Evolutionary conservation across 2,888 invertebrate species (phyloP).

Genomic region (Polia nebulosa): DNA sequence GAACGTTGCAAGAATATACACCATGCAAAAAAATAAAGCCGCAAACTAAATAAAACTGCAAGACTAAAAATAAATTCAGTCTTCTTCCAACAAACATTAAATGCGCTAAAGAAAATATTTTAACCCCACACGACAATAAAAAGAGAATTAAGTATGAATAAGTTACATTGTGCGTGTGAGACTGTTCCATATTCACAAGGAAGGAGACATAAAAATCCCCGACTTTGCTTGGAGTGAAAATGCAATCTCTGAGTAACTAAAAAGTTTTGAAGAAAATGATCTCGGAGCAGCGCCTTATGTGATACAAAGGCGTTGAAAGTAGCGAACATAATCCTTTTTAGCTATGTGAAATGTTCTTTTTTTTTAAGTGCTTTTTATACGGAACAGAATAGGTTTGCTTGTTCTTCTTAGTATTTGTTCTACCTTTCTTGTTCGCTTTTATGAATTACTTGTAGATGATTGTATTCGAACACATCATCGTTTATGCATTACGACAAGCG

Average conservation of each 20-base stretch:
- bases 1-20: too few species aligned
- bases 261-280: slow-evolving; percentile 80
- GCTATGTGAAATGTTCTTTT: slow-evolving; percentile 8
- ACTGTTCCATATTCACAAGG: slow-evolving; percentile 66
- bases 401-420: neutral
- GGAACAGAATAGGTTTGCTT: neutral
- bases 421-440: neutral
- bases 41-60: neutral
- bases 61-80: slow-evolving; percentile 5
- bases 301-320: slow-evolving; percentile 43
- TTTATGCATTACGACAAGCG: too few species aligned
- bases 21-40: neutral
- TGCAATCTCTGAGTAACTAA: slow-evolving; percentile 81
- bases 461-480: too few species aligned
- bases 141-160: slow-evolving; percentile 54
- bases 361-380: neutral
- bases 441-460: too few species aligned
- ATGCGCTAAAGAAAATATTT: slow-evolving; percentile 45
- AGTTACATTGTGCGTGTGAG: slow-evolving; percentile 56
- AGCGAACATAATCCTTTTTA: slow-evolving; percentile 21
- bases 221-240: slow-evolving; percentile 75
- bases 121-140: slow-evolving; percentile 41
- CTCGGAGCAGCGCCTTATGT: slow-evolving; percentile 65
- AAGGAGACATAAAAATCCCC: slow-evolving; percentile 71
- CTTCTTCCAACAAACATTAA: slow-evolving; percentile 23